A percentile compares a stretch with the other conserved stretches of the same genome.
Evolutionary conservation across 2,113 vertebrate genomes (phyloP).

Genomic region (Salvelinus namaycush): DNA sequence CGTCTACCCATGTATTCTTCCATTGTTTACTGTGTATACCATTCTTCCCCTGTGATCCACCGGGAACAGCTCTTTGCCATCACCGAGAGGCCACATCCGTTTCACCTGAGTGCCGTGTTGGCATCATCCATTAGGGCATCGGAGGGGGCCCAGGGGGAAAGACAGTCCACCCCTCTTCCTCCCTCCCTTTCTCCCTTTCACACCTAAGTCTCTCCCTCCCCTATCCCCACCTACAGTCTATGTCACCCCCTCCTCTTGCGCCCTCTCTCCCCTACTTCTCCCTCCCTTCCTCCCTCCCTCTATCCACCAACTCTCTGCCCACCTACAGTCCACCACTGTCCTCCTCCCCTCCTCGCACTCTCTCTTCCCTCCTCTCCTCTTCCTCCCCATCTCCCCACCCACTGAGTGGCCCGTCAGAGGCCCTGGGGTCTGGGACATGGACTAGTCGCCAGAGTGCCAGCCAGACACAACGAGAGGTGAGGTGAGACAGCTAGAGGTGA

Average conservation of each 20-base stretch:
- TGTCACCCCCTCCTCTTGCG: constrained; percentile 5
- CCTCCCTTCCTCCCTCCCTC: not conserved
- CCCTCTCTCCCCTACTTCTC: too few species aligned
- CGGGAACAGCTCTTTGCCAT: constrained; percentile 38
- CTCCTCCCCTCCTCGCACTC: not conserved
- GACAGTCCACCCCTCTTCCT: not conserved
- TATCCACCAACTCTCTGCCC: not conserved
- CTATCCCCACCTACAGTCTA: not conserved
- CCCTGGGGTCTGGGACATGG: constrained; percentile 24
- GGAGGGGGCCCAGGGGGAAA: constrained; percentile 19
- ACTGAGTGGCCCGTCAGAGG: constrained; percentile 31
- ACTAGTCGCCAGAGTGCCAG: constrained; percentile 59
- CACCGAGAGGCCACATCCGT: constrained; percentile 46
- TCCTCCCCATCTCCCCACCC: constrained; percentile 18
- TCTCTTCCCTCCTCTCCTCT: not conserved
- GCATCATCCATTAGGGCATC: constrained; percentile 41
- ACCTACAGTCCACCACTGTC: too few species aligned
- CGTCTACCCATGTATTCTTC: constrained; percentile 29
- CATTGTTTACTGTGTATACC: constrained; percentile 39
- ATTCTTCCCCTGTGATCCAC: constrained; percentile 17
- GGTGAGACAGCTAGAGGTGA: constrained; percentile 86
- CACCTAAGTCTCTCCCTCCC: not conserved
- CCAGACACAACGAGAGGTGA: constrained; percentile 57
- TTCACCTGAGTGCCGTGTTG: constrained; percentile 57
- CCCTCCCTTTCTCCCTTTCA: constrained; percentile 1